phyloP scores from a whole-genome alignment of 2,888 invertebrate species.

The Parascotia fuliginaria region DNA sequence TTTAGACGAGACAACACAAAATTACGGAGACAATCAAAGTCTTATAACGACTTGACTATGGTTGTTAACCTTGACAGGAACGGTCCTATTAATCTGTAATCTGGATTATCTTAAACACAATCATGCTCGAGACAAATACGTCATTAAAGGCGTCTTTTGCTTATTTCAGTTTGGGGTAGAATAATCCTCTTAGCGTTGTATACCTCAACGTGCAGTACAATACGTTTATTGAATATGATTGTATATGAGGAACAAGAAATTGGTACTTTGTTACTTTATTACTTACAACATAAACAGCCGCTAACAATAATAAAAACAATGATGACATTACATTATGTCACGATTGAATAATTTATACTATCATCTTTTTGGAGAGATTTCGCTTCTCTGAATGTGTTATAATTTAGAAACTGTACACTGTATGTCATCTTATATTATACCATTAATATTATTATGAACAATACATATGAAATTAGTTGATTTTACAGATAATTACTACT shows the following conservation, averaged over 20 bases:
- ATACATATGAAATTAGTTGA: too few relatives aligned
- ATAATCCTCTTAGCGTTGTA: constrained; percentile 45
- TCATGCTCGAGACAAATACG: constrained; percentile 62
- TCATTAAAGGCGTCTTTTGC: constrained; percentile 57
- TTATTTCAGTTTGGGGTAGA: constrained; percentile 46
- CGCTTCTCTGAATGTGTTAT: neutral
- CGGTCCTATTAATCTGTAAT: constrained; percentile 64
- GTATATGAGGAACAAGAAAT: constrained; percentile 20
- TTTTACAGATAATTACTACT: too few relatives aligned
- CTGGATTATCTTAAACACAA: constrained; percentile 71
- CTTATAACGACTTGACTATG: constrained; percentile 18
- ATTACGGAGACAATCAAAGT: neutral
- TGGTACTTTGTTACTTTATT: constrained; percentile 23
- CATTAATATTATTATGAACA: too few relatives aligned
- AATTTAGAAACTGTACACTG: neutral
- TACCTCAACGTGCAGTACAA: constrained; percentile 29
- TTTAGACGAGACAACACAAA: neutral
- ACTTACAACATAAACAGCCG: neutral
- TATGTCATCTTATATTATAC: too few relatives aligned
- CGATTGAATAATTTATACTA: neutral
- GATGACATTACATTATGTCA: too few relatives aligned
- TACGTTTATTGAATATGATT: constrained; percentile 17
- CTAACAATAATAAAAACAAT: neutral
- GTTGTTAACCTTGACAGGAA: constrained; percentile 37
- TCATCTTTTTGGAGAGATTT: neutral